Conservation (phyloP, 2,888 invertebrate species). For the Machimus atricapillus region DNA sequence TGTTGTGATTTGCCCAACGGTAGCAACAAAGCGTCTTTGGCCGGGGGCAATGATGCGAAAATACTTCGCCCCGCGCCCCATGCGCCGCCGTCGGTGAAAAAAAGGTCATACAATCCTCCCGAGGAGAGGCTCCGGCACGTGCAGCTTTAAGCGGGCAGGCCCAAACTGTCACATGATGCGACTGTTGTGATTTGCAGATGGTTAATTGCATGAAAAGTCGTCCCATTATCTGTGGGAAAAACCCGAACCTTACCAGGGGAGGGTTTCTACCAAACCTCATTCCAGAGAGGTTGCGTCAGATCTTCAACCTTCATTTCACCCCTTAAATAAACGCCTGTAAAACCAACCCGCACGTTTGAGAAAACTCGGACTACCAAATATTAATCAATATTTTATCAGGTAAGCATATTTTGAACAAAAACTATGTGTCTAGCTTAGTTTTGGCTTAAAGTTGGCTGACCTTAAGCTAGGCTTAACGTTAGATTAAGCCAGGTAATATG, state of each 20-base stretch:
- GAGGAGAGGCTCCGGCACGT: conserved; percentile 27
- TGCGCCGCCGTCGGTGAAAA: not conserved
- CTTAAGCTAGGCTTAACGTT: too few species aligned
- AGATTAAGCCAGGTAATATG: too few species aligned
- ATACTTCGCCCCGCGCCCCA: conserved; percentile 30
- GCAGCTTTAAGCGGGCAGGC: conserved; percentile 26
- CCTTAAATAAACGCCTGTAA: not conserved
- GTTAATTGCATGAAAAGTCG: conserved; percentile 44
- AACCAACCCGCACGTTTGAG: not conserved
- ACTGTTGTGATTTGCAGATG: conserved; percentile 45
- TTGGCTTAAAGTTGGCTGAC: too few species aligned
- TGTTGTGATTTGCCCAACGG: conserved; percentile 38
- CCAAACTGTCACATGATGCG: conserved; percentile 37
- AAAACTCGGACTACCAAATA: not conserved
- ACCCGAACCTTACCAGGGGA: not conserved
- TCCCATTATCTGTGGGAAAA: conserved; percentile 29
- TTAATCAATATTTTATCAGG: not conserved
- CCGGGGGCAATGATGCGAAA: conserved; percentile 41
- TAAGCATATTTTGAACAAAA: not conserved
- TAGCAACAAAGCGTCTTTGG: conserved; percentile 10
- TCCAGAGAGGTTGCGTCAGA: not conserved
- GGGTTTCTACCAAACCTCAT: not conserved
- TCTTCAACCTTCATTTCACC: not conserved
- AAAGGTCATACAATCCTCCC: conserved; percentile 3
- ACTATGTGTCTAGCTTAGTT: too few species aligned